Conservation (phyloP, 2,888 invertebrate genomes). For the Cosmia pyralina region DNA sequence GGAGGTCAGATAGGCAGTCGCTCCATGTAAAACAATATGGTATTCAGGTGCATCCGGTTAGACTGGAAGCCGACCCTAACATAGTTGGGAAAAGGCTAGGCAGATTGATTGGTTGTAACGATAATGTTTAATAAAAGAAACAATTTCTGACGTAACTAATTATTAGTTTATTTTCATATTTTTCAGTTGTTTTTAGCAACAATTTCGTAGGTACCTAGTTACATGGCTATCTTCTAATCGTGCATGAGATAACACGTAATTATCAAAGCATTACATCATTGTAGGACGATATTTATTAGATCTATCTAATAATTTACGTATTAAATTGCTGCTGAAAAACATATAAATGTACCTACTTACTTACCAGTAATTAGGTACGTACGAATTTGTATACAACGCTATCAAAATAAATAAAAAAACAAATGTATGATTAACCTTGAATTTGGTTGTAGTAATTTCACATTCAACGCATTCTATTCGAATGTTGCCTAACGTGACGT, state of each 20-base stretch:
- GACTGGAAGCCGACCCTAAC: too few species aligned
- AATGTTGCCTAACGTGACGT: background rate
- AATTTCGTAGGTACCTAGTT: slow-evolving; percentile 11
- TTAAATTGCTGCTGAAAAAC: too few species aligned
- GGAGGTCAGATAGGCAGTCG: too few species aligned
- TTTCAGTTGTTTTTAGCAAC: too few species aligned
- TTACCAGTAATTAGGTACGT: too few species aligned
- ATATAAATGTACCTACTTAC: too few species aligned
- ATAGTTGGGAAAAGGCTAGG: too few species aligned
- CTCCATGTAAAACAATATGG: too few species aligned
- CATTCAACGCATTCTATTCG: slow-evolving; percentile 9
- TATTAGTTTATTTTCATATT: background rate
- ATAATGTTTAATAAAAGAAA: background rate
- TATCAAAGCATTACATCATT: slow-evolving; percentile 30
- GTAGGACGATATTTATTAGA: background rate
- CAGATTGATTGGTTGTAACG: background rate
- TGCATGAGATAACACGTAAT: background rate
- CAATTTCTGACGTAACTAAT: too few species aligned
- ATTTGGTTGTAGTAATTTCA: slow-evolving; percentile 11
- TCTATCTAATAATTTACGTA: too few species aligned
- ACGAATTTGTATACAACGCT: background rate
- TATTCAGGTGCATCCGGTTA: too few species aligned
- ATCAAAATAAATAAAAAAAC: slow-evolving; percentile 7
- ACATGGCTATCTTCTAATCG: slow-evolving; percentile 14
- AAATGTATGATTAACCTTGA: slow-evolving; percentile 24